Evolutionary conservation across 2,113 vertebrate genomes (phyloP).

Genomic region (Diadophis punctatus): DNA sequence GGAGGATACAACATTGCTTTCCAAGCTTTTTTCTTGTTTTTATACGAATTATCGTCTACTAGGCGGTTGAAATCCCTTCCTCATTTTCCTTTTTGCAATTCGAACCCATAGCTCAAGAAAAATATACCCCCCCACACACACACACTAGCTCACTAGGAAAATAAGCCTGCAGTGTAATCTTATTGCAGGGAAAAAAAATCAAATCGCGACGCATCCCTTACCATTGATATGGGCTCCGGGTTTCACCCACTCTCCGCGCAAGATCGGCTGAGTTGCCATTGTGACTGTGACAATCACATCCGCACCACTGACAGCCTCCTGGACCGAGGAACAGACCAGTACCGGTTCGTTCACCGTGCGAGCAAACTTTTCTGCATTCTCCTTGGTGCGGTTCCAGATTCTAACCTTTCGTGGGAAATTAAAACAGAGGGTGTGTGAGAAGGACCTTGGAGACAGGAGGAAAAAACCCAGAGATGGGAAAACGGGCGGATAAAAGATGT

Average conservation of each 20-base stretch:
- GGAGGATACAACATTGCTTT: background rate
- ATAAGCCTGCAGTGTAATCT: background rate
- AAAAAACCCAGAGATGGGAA: background rate
- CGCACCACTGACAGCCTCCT: constrained; percentile 83
- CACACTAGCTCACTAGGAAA: too few species aligned
- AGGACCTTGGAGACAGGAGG: background rate
- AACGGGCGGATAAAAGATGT: background rate
- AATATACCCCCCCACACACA: too few species aligned
- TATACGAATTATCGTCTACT: background rate
- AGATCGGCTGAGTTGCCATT: constrained; percentile 79
- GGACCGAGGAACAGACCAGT: constrained; percentile 71
- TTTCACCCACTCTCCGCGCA: constrained; percentile 90
- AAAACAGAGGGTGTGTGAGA: background rate
- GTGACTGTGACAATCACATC: constrained; percentile 92
- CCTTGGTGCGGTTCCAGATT: constrained; percentile 80
- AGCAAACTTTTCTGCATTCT: constrained; percentile 73
- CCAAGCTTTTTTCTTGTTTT: background rate
- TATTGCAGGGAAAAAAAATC: background rate
- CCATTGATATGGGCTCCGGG: constrained; percentile 91
- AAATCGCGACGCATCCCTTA: constrained; percentile 12
- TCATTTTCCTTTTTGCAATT: background rate
- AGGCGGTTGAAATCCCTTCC: background rate
- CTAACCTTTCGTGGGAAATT: constrained; percentile 73
- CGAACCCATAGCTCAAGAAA: background rate
- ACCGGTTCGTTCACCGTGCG: constrained; percentile 65